These are phyloP conservation scores for Colaptes auratus DNA, from an alignment of 2,113 vertebrate species.

Conservation along the genomic window DNA sequence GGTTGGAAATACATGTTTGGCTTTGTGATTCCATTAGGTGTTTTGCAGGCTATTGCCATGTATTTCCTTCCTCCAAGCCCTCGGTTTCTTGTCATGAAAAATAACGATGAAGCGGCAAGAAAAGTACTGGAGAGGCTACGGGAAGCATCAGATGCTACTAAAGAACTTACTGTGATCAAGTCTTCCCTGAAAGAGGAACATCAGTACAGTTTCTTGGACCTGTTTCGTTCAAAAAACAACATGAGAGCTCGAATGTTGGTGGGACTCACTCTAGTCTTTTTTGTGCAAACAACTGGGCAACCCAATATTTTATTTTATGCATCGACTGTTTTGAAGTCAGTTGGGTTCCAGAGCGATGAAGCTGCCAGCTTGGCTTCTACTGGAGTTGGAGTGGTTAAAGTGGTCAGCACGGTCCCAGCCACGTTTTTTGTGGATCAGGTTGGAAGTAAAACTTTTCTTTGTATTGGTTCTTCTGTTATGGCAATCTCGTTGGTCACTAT, in stretches of 20 bases:
- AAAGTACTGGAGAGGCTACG: conserved; percentile 84
- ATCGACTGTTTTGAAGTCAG: conserved; percentile 90
- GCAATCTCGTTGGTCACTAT: conserved; percentile 83
- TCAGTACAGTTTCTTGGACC: conserved; percentile 85
- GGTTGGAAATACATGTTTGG: conserved; percentile 94
- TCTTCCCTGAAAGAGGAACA: conserved; percentile 88
- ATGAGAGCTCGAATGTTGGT: conserved; percentile 88
- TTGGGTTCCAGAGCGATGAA: conserved; percentile 91
- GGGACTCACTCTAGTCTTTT: conserved; percentile 87
- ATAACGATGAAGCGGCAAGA: conserved; percentile 82
- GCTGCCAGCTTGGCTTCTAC: conserved; percentile 93
- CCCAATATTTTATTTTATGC: conserved; percentile 95
- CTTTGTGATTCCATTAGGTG: conserved; percentile 85
- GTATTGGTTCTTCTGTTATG: conserved; percentile 88
- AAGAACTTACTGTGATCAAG: conserved; percentile 86
- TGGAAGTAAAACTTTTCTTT: conserved; percentile 91
- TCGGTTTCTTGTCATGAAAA: conserved; percentile 88
- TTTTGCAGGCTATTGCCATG: conserved; percentile 85
- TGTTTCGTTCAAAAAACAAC: conserved; percentile 89
- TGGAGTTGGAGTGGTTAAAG: conserved; percentile 91
- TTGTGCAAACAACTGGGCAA: conserved; percentile 93
- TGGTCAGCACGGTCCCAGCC: conserved; percentile 88
- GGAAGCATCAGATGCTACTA: conserved; percentile 72
- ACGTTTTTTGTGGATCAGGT: conserved; percentile 89
- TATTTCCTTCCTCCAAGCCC: conserved; percentile 92